Base-by-base conservation (phyloP, 2,888 invertebrate genomes). In the Dolomedes plantarius region DNA sequence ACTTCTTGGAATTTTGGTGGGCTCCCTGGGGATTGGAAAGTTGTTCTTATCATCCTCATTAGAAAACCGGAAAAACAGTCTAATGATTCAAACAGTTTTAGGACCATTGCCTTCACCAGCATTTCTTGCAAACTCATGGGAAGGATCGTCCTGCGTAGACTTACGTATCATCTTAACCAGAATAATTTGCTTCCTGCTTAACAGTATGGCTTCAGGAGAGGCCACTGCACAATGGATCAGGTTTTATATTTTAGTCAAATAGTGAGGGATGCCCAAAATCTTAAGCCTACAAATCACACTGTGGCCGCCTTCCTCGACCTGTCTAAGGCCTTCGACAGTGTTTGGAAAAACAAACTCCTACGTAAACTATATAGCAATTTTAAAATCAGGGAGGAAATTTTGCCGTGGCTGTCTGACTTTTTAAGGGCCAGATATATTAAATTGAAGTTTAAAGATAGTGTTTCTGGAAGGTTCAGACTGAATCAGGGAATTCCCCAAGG, bases 231-330 rank as follows among this genome's bases (percentile, higher is more conserved):
- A 1, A 65, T 39, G 36, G 29, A 75, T 41, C 65, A 65, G 0
- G 7, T 75, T n/a, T n/a, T 75, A 9, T 75, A 28, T 29, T 41
- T 75, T 41, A 36, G 31, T 23, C 68, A 27, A 13, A 77, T n/a
- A 6, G 31, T 68, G n/a, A 77, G 27, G 19, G 32, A 77, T 50
- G 16, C 36, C 31, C 68, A 76, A 5, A 77, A 77, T 68, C n/a
- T 46, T 16, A 64, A 64, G 9, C 64, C 64, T 9, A 27, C 28
- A 13, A 64, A 64, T 19, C 64, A 64, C 16, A 29, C 27, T 13
- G 46, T 46, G 0, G 41, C 71, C 27, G 46, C 71, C 41, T 71
- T 71, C 71, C 19, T 19, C 1, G 27, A 36, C 11, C 36, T 36
- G 11, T 36, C 36, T 11, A 36, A 36, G 36, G 36, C 36, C 11